Base-by-base conservation (phyloP, 2,113 vertebrate genomes). In the Turdus rufiventris region DNA sequence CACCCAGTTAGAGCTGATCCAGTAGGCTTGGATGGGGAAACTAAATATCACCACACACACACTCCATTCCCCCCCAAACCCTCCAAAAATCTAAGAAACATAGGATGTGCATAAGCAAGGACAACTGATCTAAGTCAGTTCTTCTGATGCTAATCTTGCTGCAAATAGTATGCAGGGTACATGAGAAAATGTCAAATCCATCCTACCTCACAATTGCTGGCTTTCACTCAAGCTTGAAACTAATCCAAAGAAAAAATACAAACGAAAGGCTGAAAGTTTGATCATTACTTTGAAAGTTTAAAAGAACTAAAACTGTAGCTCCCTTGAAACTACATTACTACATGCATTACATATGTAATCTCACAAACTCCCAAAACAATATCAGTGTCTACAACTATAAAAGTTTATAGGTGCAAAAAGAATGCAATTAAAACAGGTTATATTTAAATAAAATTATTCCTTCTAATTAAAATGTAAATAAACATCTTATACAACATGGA, bases 121-220 rank as follows among this genome's bases (percentile, higher is more conserved):
- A 89, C 77, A 90, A 96, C 66, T 58, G 91, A 92, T 96, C 88
- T 85, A 85, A 92, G 61, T 72, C 84, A 92, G 62, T 66, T 45
- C 76, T 94, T 79, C 80, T 80, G 83, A 93, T 96, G 89, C 82
- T 94, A 96, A 97, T 97, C 92, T 97, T 81, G 68, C 89, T 93
- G 91, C 81, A 94, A 95, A 95, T 86, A 96, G 91, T 97, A 94
- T 81, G 79, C 14, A 4, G 68, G 87, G 62, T 95, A 96, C 92
- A 96, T 66, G 81, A 85, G 92, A 96, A 94, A 96, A 95, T 84
- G 92, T 94, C 94, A 95, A 56, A 89, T 72, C 71, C 74, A 83
- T 0, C 1, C 79, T 84, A 75, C 72, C 82, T 94, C 91, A 94
- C 95, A 92, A 79, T 89, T 42, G 78, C 75, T 85, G 94, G 94